These are phyloP conservation scores for Gadopsis marmoratus DNA, from an alignment of 2,797 vertebrate genomes.

Conservation along the genomic window DNA sequence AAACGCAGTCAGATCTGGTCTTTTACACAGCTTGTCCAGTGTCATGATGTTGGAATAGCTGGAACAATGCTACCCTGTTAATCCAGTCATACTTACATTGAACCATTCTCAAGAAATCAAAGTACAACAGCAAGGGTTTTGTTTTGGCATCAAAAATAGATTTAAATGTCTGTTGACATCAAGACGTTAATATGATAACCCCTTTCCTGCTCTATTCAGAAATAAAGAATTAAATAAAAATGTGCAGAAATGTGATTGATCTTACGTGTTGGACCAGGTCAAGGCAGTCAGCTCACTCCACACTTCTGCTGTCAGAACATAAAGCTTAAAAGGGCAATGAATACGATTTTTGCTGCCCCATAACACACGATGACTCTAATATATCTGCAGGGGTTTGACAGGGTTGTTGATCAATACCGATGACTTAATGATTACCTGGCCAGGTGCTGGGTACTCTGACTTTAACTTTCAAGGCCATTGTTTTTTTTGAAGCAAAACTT, in stretches of 20 bases:
- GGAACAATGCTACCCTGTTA: background rate
- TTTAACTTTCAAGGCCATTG: constrained; percentile 32
- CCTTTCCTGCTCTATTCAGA: background rate
- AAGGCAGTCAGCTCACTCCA: background rate
- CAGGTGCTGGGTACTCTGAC: constrained; percentile 20
- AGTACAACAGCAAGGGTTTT: background rate
- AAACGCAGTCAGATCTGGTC: too few species aligned
- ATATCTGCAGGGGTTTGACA: constrained; percentile 32
- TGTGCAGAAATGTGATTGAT: background rate
- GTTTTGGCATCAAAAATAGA: background rate
- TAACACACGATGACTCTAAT: constrained; percentile 29
- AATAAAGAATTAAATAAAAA: constrained; percentile 18
- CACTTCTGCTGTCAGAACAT: constrained; percentile 17
- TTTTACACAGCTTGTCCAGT: too few species aligned
- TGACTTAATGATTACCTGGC: constrained; percentile 42
- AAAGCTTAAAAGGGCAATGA: constrained; percentile 40
- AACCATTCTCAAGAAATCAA: too few species aligned
- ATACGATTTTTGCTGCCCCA: constrained; percentile 32
- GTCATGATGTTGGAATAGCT: background rate
- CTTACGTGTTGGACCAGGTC: constrained; percentile 10
- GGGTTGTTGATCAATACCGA: constrained; percentile 43
- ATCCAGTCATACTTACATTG: background rate
- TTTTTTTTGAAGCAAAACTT: constrained; percentile 4
- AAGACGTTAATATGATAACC: background rate
- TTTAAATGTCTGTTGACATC: background rate